These are phyloP conservation scores for Cerastis leucographa DNA, from an alignment of 2,888 invertebrate species.

Conservation along the genomic window DNA sequence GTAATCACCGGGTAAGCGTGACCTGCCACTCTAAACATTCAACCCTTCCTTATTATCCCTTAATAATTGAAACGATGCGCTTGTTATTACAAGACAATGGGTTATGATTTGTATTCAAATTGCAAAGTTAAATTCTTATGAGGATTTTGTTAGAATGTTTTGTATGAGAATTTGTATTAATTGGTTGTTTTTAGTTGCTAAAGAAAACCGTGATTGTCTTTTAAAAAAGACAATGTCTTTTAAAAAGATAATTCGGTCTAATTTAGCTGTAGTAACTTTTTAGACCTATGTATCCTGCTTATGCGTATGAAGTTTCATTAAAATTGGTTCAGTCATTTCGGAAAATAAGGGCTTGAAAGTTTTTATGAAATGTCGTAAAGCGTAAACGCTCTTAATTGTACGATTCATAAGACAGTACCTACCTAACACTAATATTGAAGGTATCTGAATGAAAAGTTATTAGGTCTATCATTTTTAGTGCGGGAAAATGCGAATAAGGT, in stretches of 20 bases:
- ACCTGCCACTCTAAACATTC: constrained; percentile 77
- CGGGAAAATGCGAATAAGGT: background rate
- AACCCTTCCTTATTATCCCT: constrained; percentile 85
- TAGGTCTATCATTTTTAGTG: background rate
- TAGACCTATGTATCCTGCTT: too few relatives aligned
- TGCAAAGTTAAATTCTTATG: constrained; percentile 51
- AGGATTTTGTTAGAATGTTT: constrained; percentile 4
- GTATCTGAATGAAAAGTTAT: background rate
- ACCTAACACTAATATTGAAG: background rate
- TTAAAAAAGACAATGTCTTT: too few relatives aligned
- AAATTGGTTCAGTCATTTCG: too few relatives aligned
- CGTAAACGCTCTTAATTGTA: too few relatives aligned
- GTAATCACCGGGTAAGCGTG: constrained; percentile 81
- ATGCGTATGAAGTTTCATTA: too few relatives aligned
- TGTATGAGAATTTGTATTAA: background rate
- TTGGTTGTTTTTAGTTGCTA: background rate
- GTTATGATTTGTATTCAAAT: constrained; percentile 69
- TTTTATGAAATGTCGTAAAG: too few relatives aligned
- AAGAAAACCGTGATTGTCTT: too few relatives aligned
- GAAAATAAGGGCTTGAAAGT: too few relatives aligned
- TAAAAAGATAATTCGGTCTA: too few relatives aligned
- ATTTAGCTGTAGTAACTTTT: too few relatives aligned
- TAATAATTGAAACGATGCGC: constrained; percentile 84
- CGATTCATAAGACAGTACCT: background rate
- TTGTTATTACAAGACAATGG: constrained; percentile 77